phyloP scores from a whole-genome alignment of 2,888 invertebrate genomes.

The Cyclophora albipunctata region DNA sequence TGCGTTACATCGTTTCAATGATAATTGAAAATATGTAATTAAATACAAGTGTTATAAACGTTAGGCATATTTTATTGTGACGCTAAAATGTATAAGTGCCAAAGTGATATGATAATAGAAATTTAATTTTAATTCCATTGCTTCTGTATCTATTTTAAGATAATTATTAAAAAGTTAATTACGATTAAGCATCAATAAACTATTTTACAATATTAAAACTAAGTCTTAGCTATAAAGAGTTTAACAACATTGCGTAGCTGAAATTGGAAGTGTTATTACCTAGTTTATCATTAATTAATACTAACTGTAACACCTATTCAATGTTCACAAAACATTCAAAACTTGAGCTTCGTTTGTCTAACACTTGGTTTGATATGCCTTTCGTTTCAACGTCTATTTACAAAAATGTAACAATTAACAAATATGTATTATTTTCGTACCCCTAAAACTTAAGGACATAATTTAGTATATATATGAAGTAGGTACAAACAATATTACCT shows the following conservation, averaged over 20 bases:
- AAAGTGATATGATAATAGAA: conserved; percentile 48
- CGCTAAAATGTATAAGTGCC: conserved; percentile 51
- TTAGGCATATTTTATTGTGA: conserved; percentile 42
- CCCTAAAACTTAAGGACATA: neutral
- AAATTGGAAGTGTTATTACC: neutral
- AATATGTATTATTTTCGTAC: conserved; percentile 5
- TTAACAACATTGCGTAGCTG: conserved; percentile 14
- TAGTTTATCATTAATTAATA: conserved; percentile 15
- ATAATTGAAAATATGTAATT: conserved; percentile 37
- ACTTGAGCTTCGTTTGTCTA: conserved; percentile 48
- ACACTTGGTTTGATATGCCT: conserved; percentile 64
- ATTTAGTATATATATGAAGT: no score
- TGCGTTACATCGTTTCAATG: conserved; percentile 52
- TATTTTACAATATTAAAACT: neutral
- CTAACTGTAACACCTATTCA: conserved; percentile 25
- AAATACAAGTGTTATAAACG: conserved; percentile 49
- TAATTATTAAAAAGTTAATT: neutral
- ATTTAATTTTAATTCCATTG: conserved; percentile 22
- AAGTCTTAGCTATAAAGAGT: conserved; percentile 1
- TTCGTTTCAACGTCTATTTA: conserved; percentile 40
- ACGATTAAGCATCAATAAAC: neutral
- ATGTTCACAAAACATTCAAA: conserved; percentile 38
- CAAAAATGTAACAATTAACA: conserved; percentile 52
- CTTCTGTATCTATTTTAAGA: conserved; percentile 4
- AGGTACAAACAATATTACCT: no score